phyloP scores from a whole-genome alignment of 2,113 vertebrate genomes.

The Xenopus tropicalis region DNA sequence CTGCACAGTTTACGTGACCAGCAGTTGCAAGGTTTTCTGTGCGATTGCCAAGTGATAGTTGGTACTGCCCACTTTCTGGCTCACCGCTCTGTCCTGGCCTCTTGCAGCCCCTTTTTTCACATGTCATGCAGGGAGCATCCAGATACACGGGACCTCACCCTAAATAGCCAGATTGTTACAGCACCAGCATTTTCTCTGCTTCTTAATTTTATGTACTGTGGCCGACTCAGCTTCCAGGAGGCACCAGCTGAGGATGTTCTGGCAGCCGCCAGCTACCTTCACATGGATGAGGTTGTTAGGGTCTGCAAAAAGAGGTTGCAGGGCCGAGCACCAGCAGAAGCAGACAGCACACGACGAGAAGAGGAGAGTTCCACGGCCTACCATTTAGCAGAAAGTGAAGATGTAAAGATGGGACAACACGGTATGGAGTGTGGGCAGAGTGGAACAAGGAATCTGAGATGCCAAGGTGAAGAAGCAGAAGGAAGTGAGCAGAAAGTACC shows the following conservation, averaged over 20 bases:
- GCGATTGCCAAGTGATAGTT: conserved; percentile 86
- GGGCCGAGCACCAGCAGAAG: conserved; percentile 77
- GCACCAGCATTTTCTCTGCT: conserved; percentile 83
- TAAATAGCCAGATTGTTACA: conserved; percentile 89
- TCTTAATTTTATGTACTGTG: conserved; percentile 91
- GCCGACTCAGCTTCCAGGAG: conserved; percentile 73
- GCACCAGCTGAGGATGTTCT: conserved; percentile 87
- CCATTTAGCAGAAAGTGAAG: not conserved
- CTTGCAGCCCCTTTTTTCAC: conserved; percentile 91
- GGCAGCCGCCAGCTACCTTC: conserved; percentile 89
- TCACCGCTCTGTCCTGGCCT: conserved; percentile 85
- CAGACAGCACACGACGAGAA: conserved; percentile 89
- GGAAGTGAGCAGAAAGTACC: conserved; percentile 2
- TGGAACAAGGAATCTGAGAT: not conserved
- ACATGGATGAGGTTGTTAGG: conserved; percentile 94
- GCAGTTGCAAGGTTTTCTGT: conserved; percentile 86
- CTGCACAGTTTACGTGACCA: conserved; percentile 81
- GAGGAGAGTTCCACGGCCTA: conserved; percentile 55
- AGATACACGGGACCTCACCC: conserved; percentile 68
- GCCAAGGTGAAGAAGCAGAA: conserved; percentile 2
- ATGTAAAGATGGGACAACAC: not conserved
- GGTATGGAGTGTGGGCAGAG: not conserved
- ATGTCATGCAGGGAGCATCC: conserved; percentile 86
- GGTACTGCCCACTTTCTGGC: conserved; percentile 80
- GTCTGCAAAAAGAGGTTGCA: conserved; percentile 87